These are phyloP conservation scores for Drosophila sproati DNA, from an alignment of 1,140 invertebrate species.

Conservation along the genomic window DNA sequence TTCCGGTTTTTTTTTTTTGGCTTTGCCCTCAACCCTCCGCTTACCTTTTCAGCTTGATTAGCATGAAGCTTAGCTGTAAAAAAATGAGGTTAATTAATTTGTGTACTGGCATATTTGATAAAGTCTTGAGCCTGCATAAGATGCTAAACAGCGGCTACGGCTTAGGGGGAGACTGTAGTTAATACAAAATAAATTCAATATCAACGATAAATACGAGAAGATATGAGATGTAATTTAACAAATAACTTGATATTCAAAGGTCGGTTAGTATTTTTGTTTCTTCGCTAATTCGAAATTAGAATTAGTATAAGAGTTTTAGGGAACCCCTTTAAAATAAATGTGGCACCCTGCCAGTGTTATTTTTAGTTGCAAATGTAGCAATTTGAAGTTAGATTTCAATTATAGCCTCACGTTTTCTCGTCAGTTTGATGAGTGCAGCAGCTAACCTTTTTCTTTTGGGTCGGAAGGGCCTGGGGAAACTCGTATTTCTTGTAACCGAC, in stretches of 20 bases:
- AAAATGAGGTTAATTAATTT: slow-evolving; percentile 65
- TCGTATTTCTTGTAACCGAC: slow-evolving; percentile 22
- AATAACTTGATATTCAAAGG: background rate
- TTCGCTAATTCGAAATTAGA: background rate
- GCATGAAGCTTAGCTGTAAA: slow-evolving; percentile 14
- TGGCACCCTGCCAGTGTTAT: background rate
- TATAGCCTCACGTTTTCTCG: slow-evolving; percentile 14
- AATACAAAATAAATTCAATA: background rate
- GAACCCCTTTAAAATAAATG: background rate
- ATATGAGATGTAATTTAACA: background rate
- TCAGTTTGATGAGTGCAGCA: slow-evolving; percentile 19
- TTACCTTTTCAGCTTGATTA: slow-evolving; percentile 65
- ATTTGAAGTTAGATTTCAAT: slow-evolving; percentile 45
- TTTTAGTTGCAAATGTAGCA: slow-evolving; percentile 4
- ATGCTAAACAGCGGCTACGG: slow-evolving; percentile 1
- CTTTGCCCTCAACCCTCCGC: slow-evolving; percentile 1
- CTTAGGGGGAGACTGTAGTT: background rate
- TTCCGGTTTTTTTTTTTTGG: slow-evolving; percentile 63
- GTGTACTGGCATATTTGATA: slow-evolving; percentile 65
- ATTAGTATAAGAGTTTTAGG: too few species aligned
- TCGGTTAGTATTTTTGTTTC: background rate
- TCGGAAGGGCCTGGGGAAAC: slow-evolving; percentile 23
- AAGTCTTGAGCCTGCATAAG: slow-evolving; percentile 5
- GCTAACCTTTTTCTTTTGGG: slow-evolving; percentile 39
- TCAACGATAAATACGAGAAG: background rate